Percentiles rank a stretch among this genome's conserved stretches.
phyloP scores from a whole-genome alignment of 2,888 invertebrate species.

The Pachycephus smyrnensis region DNA sequence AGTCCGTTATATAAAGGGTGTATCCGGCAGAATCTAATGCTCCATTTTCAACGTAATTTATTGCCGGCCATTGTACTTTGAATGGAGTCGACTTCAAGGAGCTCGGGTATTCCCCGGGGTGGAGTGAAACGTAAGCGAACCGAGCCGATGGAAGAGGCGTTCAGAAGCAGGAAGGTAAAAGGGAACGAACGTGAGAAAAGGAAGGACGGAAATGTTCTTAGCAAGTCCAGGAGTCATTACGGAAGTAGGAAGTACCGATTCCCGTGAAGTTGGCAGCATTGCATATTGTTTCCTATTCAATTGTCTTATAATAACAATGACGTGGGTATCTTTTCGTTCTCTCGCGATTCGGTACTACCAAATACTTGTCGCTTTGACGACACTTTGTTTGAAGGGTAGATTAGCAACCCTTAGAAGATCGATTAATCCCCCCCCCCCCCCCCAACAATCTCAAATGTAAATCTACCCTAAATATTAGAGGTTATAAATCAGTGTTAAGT shows the following conservation, averaged over 20 bases:
- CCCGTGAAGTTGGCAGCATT: conserved; percentile 15
- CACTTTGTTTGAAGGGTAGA: background rate
- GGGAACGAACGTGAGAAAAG: background rate
- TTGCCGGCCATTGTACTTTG: conserved; percentile 42
- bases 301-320: conserved; percentile 29
- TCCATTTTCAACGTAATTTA: conserved; percentile 49
- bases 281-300: conserved; percentile 46
- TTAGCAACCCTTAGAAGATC: background rate
- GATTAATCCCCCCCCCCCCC: background rate
- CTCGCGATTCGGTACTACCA: background rate
- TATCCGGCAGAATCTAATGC: conserved; percentile 49
- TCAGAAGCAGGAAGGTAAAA: conserved; percentile 13
- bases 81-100: conserved; percentile 25
- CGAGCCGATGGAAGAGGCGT: conserved; percentile 15
- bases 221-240: background rate
- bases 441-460: background rate
- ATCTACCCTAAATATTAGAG: background rate
- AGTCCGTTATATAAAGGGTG: conserved; percentile 45
- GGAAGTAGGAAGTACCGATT: background rate
- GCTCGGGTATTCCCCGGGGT: conserved; percentile 7
- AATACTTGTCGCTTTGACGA: background rate
- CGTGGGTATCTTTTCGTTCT: background rate
- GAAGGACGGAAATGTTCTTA: background rate
- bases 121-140: background rate
- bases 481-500: background rate